A percentile compares a stretch with the other conserved stretches of the same genome.
Conservation (phyloP, 2,113 vertebrate genomes). For the Tapirus terrestris region DNA sequence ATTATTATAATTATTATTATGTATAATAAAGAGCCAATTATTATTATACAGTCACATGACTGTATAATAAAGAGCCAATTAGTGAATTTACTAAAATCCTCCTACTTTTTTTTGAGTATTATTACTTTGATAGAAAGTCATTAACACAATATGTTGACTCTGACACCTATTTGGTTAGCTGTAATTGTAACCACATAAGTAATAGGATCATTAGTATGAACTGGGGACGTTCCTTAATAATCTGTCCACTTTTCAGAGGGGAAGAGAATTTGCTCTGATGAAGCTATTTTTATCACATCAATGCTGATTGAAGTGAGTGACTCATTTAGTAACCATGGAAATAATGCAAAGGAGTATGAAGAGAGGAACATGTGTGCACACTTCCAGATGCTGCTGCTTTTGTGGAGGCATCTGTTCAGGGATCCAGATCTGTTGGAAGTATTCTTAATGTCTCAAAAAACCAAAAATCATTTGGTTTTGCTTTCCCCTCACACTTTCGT, state of each 20-base stretch:
- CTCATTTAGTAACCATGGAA: slow-evolving; percentile 44
- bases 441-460: background rate
- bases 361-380: background rate
- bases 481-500: slow-evolving; percentile 20
- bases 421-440: background rate
- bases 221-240: background rate
- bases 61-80: background rate
- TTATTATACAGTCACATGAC: too few relatives aligned
- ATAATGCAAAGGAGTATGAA: background rate
- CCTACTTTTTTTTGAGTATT: background rate
- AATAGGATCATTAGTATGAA: background rate
- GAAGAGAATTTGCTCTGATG: background rate
- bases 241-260: background rate
- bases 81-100: background rate
- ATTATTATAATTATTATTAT: too few relatives aligned
- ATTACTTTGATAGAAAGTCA: background rate
- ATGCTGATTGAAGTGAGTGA: background rate
- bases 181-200: background rate
- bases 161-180: background rate
- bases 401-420: background rate
- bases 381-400: background rate
- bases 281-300: slow-evolving; percentile 44
- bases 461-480: background rate
- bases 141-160: background rate
- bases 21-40: background rate